Evolutionary conservation across 1,140 invertebrate species (phyloP), one percentile per base, ranked within the genome.

Genomic region (Panagrolaimus sp.): DNA sequence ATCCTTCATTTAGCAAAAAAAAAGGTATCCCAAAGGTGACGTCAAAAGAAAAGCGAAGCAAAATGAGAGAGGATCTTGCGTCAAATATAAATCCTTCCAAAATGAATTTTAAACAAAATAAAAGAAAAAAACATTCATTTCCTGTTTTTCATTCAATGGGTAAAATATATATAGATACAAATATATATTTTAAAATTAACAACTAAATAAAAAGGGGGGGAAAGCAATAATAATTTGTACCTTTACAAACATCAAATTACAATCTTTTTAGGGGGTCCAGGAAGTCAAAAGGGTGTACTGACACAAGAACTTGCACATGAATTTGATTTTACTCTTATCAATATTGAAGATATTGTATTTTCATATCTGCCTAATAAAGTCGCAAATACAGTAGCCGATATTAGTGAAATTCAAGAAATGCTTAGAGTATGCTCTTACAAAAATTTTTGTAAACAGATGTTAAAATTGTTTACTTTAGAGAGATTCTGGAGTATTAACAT

Each of bases 291-390:
- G 64, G 77, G 77, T 9, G 47, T 76, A n/a, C 23, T 81, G 13
- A 81, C 79, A 46, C 78, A 79, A 65, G 77, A 79, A 46, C 69
- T 79, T 23, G 76, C 72, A 11, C 70, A 78, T 38, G 78, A 81
- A 65, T 79, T 79, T 61, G 77, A 79, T 11, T 79, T 79, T 63
- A 64, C 74, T 20, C 72, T 74, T 8, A 81, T 79, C 44, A 72
- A 64, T 66, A 66, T 78, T 20, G 76, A 74, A 38, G 77, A 79
- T 20, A 72, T 79, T 31, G 67, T 79, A 8, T 81, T 79, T 61
- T 67, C 67, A 7, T 79, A 79, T 70, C 57, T 79, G 63, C 77
- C 77, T 8, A 71, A 69, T 44, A 81, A 81, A 68, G 79, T 81
- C 16, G 77, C 78, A n/a, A 75, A 78, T 44, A 81, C 76, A 0